phyloP scores from a whole-genome alignment of 2,888 invertebrate species.

The Drosophila atripex region DNA sequence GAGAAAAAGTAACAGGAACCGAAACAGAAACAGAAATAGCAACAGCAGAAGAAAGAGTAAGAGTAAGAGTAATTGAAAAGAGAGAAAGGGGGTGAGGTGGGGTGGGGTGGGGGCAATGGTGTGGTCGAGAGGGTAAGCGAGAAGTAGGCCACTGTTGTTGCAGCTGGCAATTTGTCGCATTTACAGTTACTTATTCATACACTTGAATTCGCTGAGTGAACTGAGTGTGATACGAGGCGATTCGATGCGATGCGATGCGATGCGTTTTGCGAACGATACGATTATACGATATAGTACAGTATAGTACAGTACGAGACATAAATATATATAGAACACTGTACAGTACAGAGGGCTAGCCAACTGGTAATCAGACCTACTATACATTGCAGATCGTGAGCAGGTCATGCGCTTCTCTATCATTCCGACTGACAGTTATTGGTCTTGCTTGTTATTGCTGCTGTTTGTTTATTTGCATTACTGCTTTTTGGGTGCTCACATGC shows the following conservation, averaged over 20 bases:
- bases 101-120: slow-evolving; percentile 24
- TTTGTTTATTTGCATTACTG: slow-evolving; percentile 33
- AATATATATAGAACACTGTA: slow-evolving; percentile 28
- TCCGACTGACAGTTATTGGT: slow-evolving; percentile 54
- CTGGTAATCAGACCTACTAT: slow-evolving; percentile 8
- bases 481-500: slow-evolving; percentile 70
- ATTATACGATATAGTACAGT: slow-evolving; percentile 27
- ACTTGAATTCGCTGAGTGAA: slow-evolving; percentile 34
- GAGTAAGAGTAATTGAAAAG: background rate
- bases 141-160: slow-evolving; percentile 56
- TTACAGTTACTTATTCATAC: slow-evolving; percentile 49
- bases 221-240: slow-evolving; percentile 30
- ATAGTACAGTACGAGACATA: slow-evolving; percentile 20
- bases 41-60: slow-evolving; percentile 9
- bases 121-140: slow-evolving; percentile 18
- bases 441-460: slow-evolving; percentile 39
- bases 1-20: too few species aligned
- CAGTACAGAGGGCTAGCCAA: slow-evolving; percentile 14
- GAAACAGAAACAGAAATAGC: slow-evolving; percentile 7
- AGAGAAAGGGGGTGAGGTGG: slow-evolving; percentile 26
- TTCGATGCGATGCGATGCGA: slow-evolving; percentile 32
- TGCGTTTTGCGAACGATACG: slow-evolving; percentile 30
- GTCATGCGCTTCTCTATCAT: slow-evolving; percentile 62
- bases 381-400: slow-evolving; percentile 44
- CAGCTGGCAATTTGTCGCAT: slow-evolving; percentile 61